phyloP scores from a whole-genome alignment of 2,888 invertebrate species.

The Cataglyphis livida region DNA sequence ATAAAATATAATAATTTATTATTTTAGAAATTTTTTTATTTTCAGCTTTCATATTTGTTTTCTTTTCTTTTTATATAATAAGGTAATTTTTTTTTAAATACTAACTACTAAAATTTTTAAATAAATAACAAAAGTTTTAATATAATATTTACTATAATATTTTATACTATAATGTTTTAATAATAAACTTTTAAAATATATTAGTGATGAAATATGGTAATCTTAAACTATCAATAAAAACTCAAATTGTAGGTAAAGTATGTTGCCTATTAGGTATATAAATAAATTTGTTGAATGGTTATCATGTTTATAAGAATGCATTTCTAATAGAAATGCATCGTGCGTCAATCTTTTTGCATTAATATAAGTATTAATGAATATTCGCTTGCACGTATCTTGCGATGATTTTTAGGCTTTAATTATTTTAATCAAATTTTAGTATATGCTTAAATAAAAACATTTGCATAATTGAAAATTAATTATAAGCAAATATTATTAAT shows the following conservation, averaged over 20 bases:
- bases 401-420: background rate
- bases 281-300: constrained; percentile 49
- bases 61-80: background rate
- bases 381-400: background rate
- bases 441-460: background rate
- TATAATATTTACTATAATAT: too few species aligned
- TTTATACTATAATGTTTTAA: too few species aligned
- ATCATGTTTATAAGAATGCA: constrained; percentile 40
- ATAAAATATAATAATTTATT: background rate
- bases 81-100: too few species aligned
- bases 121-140: too few species aligned
- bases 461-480: background rate
- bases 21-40: constrained; percentile 8
- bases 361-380: background rate
- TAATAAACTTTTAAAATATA: too few species aligned
- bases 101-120: too few species aligned
- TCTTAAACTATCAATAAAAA: background rate
- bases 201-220: background rate
- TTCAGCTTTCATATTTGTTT: background rate
- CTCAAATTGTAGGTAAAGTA: background rate
- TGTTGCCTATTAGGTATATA: constrained; percentile 34
- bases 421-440: background rate
- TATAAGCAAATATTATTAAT: background rate
- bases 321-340: constrained; percentile 20
- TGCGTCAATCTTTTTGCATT: constrained; percentile 45